Conservation (phyloP, 2,113 vertebrate genomes). For the Cyanoliseus patagonus region DNA sequence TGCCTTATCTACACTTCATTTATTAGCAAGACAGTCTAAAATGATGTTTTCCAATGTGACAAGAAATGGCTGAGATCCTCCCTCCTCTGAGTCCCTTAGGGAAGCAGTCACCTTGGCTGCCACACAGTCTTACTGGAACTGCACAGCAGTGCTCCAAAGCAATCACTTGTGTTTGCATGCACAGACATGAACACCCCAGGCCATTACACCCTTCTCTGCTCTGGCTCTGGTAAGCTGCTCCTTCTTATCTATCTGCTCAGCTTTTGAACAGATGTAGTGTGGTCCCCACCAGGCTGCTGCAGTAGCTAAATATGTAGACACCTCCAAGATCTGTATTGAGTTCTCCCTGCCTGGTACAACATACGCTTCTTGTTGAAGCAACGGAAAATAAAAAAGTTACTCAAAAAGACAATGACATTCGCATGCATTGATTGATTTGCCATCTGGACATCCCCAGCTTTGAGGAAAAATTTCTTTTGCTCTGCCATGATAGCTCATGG, state of each 20-base stretch:
- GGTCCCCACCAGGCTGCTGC: background rate
- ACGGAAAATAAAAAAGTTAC: background rate
- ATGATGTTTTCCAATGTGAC: conserved; percentile 50
- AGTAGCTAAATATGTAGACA: background rate
- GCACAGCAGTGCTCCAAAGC: background rate
- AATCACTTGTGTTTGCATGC: conserved; percentile 5
- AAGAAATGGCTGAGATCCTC: conserved; percentile 70
- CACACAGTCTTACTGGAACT: conserved; percentile 67
- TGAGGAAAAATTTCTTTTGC: background rate
- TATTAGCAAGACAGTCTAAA: conserved; percentile 56
- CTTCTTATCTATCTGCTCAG: background rate
- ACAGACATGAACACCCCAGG: background rate
- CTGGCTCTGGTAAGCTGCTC: conserved; percentile 44
- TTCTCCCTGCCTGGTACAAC: background rate
- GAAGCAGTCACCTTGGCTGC: conserved; percentile 71
- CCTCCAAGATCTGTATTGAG: background rate
- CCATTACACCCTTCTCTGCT: conserved; percentile 26
- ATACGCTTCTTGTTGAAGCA: background rate
- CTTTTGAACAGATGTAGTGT: background rate
- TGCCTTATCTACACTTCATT: conserved; percentile 52
- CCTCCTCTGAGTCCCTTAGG: conserved; percentile 64
- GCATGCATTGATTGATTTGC: background rate
- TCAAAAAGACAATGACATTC: background rate
- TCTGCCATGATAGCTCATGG: background rate
- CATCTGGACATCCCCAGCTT: background rate